Conservation (phyloP, 2,113 vertebrate genomes). For the Stegostoma tigrinum region DNA sequence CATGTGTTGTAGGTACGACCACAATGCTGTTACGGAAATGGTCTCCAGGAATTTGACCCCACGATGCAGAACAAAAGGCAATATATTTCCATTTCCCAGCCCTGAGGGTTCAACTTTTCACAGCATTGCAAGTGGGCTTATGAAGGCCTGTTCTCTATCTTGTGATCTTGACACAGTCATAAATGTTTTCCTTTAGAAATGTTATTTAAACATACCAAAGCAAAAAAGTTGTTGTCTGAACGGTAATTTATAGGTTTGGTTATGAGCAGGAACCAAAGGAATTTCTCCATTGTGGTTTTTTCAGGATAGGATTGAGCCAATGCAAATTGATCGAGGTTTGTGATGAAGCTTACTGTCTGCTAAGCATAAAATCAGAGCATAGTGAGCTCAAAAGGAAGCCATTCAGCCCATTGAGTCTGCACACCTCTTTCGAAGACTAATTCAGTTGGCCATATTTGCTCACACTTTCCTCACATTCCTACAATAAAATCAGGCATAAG, state of each 20-base stretch:
- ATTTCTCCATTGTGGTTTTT: background rate
- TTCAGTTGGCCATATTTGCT: background rate
- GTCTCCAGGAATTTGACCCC: no score
- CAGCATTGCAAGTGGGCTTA: background rate
- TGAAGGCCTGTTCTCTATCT: background rate
- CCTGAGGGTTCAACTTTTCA: background rate
- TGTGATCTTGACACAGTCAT: background rate
- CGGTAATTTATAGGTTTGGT: background rate
- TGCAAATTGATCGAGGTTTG: background rate
- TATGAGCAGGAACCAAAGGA: background rate
- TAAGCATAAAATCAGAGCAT: background rate
- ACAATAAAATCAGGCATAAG: background rate
- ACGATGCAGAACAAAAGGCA: no score
- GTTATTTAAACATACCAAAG: background rate
- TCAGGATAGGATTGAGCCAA: background rate
- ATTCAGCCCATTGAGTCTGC: no score
- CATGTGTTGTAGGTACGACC: no score
- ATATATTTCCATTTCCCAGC: background rate
- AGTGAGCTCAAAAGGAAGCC: background rate
- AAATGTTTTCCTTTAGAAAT: background rate
- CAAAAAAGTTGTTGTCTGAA: background rate
- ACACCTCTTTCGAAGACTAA: background rate
- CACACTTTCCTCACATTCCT: background rate
- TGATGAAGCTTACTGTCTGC: background rate
- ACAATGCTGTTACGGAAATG: no score